Percentiles rank a stretch among this genome's conserved stretches.
Conservation (phyloP, 2,888 invertebrate species). For the Limnephilus rhombicus region DNA sequence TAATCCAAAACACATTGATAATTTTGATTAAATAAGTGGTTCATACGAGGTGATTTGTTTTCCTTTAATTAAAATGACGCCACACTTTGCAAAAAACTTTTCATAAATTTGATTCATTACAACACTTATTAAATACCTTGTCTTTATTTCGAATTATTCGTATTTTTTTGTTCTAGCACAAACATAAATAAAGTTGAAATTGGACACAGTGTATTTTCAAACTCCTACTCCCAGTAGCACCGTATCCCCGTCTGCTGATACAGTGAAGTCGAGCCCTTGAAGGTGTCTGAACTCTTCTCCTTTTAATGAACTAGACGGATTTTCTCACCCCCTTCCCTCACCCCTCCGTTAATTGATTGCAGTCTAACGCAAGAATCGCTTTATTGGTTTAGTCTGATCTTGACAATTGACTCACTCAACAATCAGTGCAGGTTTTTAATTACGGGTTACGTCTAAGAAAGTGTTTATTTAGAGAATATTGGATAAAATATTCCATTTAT, state of each 20-base stretch:
- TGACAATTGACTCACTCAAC: background rate
- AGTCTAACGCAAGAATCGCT: background rate
- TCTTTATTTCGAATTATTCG: too few species aligned
- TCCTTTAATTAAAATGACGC: too few species aligned
- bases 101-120: too few species aligned
- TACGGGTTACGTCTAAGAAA: background rate
- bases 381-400: background rate
- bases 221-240: background rate
- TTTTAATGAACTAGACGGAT: background rate
- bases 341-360: background rate
- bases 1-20: too few species aligned
- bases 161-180: too few species aligned
- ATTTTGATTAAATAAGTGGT: too few species aligned
- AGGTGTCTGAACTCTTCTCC: background rate
- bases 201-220: background rate
- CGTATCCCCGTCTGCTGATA: background rate
- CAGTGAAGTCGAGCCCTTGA: background rate
- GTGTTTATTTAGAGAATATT: background rate
- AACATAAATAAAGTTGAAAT: background rate
- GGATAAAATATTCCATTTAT: background rate
- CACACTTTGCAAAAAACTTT: too few species aligned
- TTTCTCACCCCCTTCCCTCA: background rate
- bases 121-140: too few species aligned
- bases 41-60: too few species aligned
- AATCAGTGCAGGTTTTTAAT: background rate